Conservation (phyloP, 30 jellyfish, hydroid and myxozoan species). For the Chironex yamaguchii region DNA sequence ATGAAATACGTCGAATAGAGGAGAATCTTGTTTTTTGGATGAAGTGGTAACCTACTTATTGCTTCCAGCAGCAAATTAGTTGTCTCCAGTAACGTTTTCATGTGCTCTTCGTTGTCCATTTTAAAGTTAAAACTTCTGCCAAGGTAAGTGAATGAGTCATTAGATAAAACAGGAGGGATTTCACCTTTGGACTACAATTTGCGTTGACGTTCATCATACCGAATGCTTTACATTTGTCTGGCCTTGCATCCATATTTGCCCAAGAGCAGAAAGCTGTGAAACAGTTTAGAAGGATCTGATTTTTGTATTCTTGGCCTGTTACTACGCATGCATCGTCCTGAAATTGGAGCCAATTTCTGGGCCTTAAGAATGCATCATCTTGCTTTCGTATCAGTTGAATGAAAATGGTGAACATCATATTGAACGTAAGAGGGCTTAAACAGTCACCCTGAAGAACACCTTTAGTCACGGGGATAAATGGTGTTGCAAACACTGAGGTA, state of each 20-base stretch:
- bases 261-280: not conserved
- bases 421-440: slow-evolving; percentile 3
- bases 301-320: not conserved
- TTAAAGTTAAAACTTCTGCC: slow-evolving; percentile 5
- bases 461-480: not conserved
- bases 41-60: not conserved
- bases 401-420: not conserved
- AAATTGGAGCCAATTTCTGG: slow-evolving; percentile 14
- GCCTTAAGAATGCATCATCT: not conserved
- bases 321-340: slow-evolving; percentile 18
- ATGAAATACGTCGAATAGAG: not conserved
- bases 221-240: not conserved
- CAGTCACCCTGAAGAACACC: slow-evolving; percentile 36
- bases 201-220: slow-evolving; percentile 9
- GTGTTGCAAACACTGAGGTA: not conserved
- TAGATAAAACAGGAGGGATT: slow-evolving; percentile 1
- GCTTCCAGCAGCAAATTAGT: not conserved
- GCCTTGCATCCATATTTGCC: slow-evolving; percentile 3
- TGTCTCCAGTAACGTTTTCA: not conserved
- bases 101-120: slow-evolving; percentile 13
- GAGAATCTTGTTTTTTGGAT: slow-evolving; percentile 8
- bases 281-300: slow-evolving; percentile 22
- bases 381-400: not conserved
- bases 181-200: not conserved
- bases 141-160: slow-evolving; percentile 19